Evolutionary conservation across 1,140 invertebrate species (phyloP).

Genomic region (Zaprionus nigranus): DNA sequence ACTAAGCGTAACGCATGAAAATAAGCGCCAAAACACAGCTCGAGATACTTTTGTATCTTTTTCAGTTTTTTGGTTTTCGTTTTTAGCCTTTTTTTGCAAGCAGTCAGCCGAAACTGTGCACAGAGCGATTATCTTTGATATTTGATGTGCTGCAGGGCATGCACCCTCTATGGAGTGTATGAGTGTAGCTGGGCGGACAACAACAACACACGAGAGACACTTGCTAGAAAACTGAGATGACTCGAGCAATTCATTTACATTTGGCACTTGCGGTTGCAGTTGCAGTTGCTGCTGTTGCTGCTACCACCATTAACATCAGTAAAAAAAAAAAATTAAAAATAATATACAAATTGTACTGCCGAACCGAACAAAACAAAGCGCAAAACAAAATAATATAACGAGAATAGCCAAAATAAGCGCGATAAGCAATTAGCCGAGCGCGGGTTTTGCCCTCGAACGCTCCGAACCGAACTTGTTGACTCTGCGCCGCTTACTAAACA

Average conservation of each 20-base stretch:
- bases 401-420: conserved; percentile 24
- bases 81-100: conserved; percentile 43
- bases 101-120: conserved; percentile 73
- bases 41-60: conserved; percentile 60
- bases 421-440: conserved; percentile 50
- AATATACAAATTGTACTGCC: not conserved
- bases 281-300: not conserved
- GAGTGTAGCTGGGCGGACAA: no score
- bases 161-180: conserved; percentile 13
- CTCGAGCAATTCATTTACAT: conserved; percentile 38
- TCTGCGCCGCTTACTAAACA: conserved; percentile 73
- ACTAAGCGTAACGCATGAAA: conserved; percentile 73
- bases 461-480: conserved; percentile 43
- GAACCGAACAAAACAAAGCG: not conserved
- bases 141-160: conserved; percentile 29
- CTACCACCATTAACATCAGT: not conserved
- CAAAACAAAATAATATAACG: conserved; percentile 4
- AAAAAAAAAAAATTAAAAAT: conserved; percentile 7
- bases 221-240: conserved; percentile 29
- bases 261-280: conserved; percentile 27
- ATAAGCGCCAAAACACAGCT: conserved; percentile 44
- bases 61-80: not conserved
- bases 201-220: conserved; percentile 20
- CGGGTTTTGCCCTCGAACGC: conserved; percentile 16
- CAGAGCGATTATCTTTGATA: conserved; percentile 56